Conservation (phyloP, 2,888 invertebrate genomes). For the Napeogenes sylphis region DNA sequence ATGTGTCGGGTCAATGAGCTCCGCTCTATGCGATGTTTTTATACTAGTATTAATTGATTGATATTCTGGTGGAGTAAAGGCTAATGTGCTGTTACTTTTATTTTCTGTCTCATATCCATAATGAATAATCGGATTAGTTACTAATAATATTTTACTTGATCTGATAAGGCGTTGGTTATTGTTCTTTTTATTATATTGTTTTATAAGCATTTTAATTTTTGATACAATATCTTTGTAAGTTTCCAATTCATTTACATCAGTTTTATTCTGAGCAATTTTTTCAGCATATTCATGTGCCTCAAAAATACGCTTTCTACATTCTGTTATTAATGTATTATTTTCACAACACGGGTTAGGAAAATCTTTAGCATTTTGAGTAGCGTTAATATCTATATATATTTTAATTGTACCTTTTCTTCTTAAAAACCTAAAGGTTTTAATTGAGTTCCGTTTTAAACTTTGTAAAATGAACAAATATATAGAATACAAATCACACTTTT, state of each 20-base stretch:
- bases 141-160: not conserved
- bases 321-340: conserved; percentile 15
- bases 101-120: no score
- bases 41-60: no score
- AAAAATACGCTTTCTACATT: conserved; percentile 19
- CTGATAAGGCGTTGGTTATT: not conserved
- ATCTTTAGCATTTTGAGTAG: conserved; percentile 38
- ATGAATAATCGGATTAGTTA: not conserved
- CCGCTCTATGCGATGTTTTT: no score
- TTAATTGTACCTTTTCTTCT: conserved; percentile 49
- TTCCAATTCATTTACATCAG: conserved; percentile 3
- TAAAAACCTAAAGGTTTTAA: conserved; percentile 51
- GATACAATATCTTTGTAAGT: conserved; percentile 23
- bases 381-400: conserved; percentile 54
- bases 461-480: conserved; percentile 50
- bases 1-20: no score
- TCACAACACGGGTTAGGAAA: conserved; percentile 36
- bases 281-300: not conserved
- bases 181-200: conserved; percentile 20
- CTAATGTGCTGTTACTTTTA: no score
- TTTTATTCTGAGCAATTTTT: not conserved
- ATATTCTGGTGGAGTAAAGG: no score
- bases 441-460: conserved; percentile 46
- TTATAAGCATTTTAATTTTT: conserved; percentile 28
- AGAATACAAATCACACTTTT: conserved; percentile 51